Evolutionary conservation across 2,888 invertebrate genomes (phyloP).

Genomic region (Drosophila paucipuncta): DNA sequence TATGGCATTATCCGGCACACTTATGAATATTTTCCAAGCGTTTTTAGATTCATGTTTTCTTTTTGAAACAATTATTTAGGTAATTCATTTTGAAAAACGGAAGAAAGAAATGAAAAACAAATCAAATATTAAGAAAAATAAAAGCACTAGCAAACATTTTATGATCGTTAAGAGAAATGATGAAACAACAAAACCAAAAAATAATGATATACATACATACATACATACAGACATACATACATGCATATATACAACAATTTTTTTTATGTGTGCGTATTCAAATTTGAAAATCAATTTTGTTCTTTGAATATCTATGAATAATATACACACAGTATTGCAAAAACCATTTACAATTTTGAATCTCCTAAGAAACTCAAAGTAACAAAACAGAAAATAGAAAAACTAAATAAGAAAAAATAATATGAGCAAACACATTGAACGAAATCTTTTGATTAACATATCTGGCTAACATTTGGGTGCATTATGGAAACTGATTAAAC

Average conservation of each 20-base stretch:
- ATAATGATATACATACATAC: slow-evolving; percentile 2
- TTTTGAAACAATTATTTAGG: slow-evolving; percentile 54
- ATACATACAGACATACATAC: slow-evolving; percentile 10
- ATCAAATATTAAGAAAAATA: neutral
- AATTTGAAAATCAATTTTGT: slow-evolving; percentile 6
- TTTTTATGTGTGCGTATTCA: slow-evolving; percentile 7
- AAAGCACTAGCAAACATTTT: slow-evolving; percentile 7
- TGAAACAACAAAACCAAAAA: neutral
- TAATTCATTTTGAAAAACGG: slow-evolving; percentile 31
- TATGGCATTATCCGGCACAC: slow-evolving; percentile 34
- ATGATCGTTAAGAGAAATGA: neutral
- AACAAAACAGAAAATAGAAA: slow-evolving; percentile 17
- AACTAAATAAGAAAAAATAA: neutral
- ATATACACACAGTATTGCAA: neutral
- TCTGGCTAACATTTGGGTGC: slow-evolving; percentile 19
- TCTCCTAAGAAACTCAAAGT: neutral
- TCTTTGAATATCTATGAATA: slow-evolving; percentile 8
- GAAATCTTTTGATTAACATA: slow-evolving; percentile 22
- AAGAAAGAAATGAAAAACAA: neutral
- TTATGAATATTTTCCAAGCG: slow-evolving; percentile 47
- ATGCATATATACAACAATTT: neutral
- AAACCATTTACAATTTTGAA: slow-evolving; percentile 6
- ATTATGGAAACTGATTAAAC: neutral
- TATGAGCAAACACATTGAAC: slow-evolving; percentile 19
- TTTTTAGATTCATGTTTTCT: slow-evolving; percentile 53